Evolutionary conservation across 2,797 vertebrate species (phyloP).

Genomic region (Hybognathus amarus): DNA sequence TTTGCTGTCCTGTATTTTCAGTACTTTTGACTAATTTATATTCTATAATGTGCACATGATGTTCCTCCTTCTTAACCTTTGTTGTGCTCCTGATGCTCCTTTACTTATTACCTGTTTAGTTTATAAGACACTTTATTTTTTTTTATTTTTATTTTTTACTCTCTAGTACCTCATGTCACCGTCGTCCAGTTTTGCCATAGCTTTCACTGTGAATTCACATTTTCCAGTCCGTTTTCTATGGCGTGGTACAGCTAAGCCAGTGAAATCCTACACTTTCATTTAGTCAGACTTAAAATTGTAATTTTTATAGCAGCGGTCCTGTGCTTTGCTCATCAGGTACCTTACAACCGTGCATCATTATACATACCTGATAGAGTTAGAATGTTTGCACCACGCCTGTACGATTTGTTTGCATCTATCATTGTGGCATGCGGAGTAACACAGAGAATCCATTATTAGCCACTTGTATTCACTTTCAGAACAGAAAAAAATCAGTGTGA

Average conservation of each 20-base stretch:
- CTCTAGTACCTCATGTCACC: constrained; percentile 70
- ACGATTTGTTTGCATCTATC: constrained; percentile 30
- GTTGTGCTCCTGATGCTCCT: constrained; percentile 64
- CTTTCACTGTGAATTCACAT: constrained; percentile 60
- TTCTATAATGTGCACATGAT: constrained; percentile 63
- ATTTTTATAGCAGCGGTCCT: constrained; percentile 12
- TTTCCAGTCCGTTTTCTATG: constrained; percentile 49
- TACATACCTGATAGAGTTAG: neutral
- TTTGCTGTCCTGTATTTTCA: constrained; percentile 77
- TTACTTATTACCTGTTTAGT: constrained; percentile 51
- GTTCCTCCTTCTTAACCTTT: constrained; percentile 63
- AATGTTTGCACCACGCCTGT: constrained; percentile 14
- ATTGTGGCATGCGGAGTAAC: constrained; percentile 40
- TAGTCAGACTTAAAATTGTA: neutral
- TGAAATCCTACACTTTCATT: constrained; percentile 15
- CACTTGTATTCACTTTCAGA: constrained; percentile 39
- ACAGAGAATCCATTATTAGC: constrained; percentile 36
- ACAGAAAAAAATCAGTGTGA: neutral
- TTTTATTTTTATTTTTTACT: constrained; percentile 61
- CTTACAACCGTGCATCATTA: constrained; percentile 30
- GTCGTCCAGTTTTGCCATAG: constrained; percentile 46
- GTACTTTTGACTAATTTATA: constrained; percentile 64
- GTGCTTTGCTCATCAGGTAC: neutral
- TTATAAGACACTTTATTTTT: constrained; percentile 61
- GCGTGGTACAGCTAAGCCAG: constrained; percentile 35